Evolutionary conservation across 2,888 invertebrate genomes (phyloP), one percentile per base, ranked within the genome.

Genomic region (Cetonia aurata): DNA sequence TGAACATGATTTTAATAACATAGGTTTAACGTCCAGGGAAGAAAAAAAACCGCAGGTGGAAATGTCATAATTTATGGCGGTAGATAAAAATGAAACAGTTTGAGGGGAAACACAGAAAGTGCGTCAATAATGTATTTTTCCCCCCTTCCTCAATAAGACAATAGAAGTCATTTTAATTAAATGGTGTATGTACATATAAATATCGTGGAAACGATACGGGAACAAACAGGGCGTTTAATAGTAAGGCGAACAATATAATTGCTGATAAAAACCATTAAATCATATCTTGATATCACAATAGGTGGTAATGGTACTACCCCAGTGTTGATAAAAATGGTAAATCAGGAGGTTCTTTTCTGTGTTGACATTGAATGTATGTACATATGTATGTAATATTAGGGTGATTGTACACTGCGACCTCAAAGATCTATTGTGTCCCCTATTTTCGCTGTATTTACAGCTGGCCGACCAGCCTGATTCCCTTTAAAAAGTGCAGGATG

Each of bases 251-350:
- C 44, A 73, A 68, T 67, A 67, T 70, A 73, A 71, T 72, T 37
- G 33, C 42, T 42, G 69, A 67, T 67, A 73, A 60, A 71, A 73
- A 70, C 71, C 70, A 74, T 74, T 70, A 74, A 73, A 71, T 68
- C 52, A 62, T 72, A 73, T 74, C 73, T 69, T 71, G 65, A 68
- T 69, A 70, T 73, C 70, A 73, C 70, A 71, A 73, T 74, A 72
- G 73, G 67, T 52, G 65, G 67, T 73, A 74, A 74, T 73, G 59
- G 69, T 48, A 42, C 67, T 72, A 33, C 67, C 48, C 31, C 42
- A 19, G 10, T 53, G 25, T 6, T 19, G 17, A 17, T 42, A 19
- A 15, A 46, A 46, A 48, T 48, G 25, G 48, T 60, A 60, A 60
- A 60, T 60, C 31, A 60, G 15, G 19, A 25, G 25, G 44, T 15